Conservation (phyloP, 2,888 invertebrate species). For the Tigriopus californicus region DNA sequence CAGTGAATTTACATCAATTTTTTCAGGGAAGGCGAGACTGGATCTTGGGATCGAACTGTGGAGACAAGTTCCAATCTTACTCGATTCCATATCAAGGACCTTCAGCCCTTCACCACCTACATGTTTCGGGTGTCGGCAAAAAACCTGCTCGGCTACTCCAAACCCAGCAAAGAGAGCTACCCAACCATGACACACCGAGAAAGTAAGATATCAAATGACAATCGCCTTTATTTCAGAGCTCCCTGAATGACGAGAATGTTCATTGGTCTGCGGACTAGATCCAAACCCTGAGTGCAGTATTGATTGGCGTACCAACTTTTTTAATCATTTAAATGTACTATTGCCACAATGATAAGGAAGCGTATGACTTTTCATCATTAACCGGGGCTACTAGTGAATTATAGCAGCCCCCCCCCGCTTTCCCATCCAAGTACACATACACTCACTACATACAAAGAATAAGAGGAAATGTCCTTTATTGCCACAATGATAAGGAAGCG, state of each 20-base stretch:
- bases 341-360: no score
- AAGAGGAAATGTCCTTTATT: not conserved
- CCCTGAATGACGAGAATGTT: no score
- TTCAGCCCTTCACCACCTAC: constrained; percentile 14
- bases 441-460: not conserved
- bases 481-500: no score
- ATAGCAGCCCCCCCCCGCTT: no score
- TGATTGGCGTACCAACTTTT: no score
- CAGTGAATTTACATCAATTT: not conserved
- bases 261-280: no score
- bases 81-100: not conserved
- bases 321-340: no score
- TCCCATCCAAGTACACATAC: no score
- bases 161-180: constrained; percentile 8
- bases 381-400: not conserved
- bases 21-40: constrained; percentile 9
- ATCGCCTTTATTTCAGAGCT: no score
- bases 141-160: constrained; percentile 6
- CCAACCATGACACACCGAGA: constrained; percentile 13
- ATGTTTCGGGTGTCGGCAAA: constrained; percentile 1
- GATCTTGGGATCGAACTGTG: constrained; percentile 4
- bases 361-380: no score
- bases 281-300: no score
- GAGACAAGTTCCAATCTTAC: constrained; percentile 6
- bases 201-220: constrained; percentile 9